Conservation (phyloP, 1,140 invertebrate species). For the Archegozetes longisetosus region DNA sequence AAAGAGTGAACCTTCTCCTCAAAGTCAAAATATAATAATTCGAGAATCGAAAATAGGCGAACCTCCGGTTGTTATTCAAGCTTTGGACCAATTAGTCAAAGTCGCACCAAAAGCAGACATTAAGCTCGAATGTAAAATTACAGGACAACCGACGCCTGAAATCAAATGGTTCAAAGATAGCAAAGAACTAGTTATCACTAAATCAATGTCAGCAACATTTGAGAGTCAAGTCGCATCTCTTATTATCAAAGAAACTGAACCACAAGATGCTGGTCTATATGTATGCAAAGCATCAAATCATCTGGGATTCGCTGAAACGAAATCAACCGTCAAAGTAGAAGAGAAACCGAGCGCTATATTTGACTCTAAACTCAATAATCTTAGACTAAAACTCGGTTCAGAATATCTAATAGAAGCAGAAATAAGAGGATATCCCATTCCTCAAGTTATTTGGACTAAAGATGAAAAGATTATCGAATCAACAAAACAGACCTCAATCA, state of each 20-base stretch:
- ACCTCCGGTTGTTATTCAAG: conserved; percentile 8
- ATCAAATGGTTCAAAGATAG: conserved; percentile 51
- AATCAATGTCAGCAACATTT: background rate
- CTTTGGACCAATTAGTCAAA: conserved; percentile 31
- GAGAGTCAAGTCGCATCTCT: conserved; percentile 56
- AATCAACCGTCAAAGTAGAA: conserved; percentile 19
- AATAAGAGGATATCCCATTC: conserved; percentile 46
- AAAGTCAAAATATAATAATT: conserved; percentile 38
- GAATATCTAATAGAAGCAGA: conserved; percentile 39
- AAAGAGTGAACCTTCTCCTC: conserved; percentile 54
- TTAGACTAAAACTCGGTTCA: conserved; percentile 36
- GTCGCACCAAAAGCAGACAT: conserved; percentile 41
- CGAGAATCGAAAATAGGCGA: conserved; percentile 42
- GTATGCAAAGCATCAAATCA: conserved; percentile 49
- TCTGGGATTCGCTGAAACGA: conserved; percentile 49
- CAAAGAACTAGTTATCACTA: conserved; percentile 7
- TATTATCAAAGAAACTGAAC: conserved; percentile 44
- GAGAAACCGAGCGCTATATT: conserved; percentile 45
- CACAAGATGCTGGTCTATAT: conserved; percentile 47
- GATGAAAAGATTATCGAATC: conserved; percentile 34
- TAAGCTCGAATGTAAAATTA: conserved; percentile 54
- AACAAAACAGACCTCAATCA: conserved; percentile 36
- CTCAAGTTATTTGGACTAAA: conserved; percentile 45
- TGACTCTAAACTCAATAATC: conserved; percentile 37
- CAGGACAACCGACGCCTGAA: conserved; percentile 63